Conservation (phyloP, 2,113 vertebrate species). For the Eleginops maclovinus region DNA sequence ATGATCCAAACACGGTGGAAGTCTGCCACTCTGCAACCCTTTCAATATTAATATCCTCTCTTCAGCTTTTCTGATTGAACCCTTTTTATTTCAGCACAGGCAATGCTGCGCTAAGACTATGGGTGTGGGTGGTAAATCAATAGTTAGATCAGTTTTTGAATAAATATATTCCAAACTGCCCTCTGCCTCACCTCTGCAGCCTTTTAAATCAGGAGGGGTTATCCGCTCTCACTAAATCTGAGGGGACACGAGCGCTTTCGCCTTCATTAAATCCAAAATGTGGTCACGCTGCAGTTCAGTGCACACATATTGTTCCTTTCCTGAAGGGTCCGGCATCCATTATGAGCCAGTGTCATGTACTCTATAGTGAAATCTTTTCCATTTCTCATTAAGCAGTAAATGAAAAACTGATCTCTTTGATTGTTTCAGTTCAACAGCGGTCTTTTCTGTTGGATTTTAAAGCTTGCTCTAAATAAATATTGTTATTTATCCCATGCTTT, state of each 20-base stretch:
- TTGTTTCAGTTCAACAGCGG: constrained; percentile 45
- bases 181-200: constrained; percentile 11
- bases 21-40: constrained; percentile 1
- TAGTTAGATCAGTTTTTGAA: constrained; percentile 39
- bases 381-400: constrained; percentile 59
- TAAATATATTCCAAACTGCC: constrained; percentile 29
- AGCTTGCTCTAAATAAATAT: not conserved
- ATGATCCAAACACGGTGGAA: constrained; percentile 24
- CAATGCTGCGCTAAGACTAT: not conserved
- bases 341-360: constrained; percentile 25
- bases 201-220: constrained; percentile 33
- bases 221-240: constrained; percentile 52
- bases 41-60: constrained; percentile 15
- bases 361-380: constrained; percentile 40
- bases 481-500: constrained; percentile 29
- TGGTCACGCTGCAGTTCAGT: constrained; percentile 43
- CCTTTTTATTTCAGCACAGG: not conserved
- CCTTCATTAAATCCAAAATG: constrained; percentile 64
- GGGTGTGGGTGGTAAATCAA: constrained; percentile 36
- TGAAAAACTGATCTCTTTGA: constrained; percentile 46
- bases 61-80: constrained; percentile 1
- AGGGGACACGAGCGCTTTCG: constrained; percentile 26
- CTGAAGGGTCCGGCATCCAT: constrained; percentile 22
- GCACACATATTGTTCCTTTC: constrained; percentile 51
- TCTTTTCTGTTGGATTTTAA: constrained; percentile 44